These are phyloP conservation scores for Podarcis siculus DNA, from an alignment of 2,797 vertebrate species.

Conservation along the genomic window DNA sequence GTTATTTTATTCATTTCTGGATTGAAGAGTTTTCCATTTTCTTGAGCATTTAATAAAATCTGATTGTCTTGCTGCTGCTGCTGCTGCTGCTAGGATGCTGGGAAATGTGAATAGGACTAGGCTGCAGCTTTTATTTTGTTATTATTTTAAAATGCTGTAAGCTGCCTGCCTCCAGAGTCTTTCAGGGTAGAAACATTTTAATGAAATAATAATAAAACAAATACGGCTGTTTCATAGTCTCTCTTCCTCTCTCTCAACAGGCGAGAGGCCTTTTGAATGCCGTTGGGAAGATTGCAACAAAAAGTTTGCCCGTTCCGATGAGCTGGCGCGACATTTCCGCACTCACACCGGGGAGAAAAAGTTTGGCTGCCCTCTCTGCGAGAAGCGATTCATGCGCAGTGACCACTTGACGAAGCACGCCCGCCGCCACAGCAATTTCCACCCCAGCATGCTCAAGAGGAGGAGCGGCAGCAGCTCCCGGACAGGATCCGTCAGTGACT, in stretches of 20 bases:
- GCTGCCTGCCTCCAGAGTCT: background rate
- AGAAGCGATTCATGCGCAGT: conserved; percentile 98
- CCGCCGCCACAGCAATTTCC: conserved; percentile 93
- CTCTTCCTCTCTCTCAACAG: conserved; percentile 71
- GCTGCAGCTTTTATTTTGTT: background rate
- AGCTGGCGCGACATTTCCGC: conserved; percentile 96
- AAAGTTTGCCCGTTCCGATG: conserved; percentile 97
- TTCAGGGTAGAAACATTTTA: background rate
- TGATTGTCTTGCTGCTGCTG: background rate
- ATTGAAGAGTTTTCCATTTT: background rate
- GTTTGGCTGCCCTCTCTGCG: conserved; percentile 94
- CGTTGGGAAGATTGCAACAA: conserved; percentile 96
- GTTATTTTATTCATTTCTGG: too few species aligned
- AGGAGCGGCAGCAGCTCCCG: conserved; percentile 80
- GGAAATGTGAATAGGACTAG: background rate
- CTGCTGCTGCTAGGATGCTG: background rate
- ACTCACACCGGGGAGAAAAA: conserved; percentile 99
- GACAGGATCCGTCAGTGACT: conserved; percentile 95
- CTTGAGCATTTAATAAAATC: background rate
- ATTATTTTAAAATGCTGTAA: background rate
- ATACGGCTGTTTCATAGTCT: background rate
- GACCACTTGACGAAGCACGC: conserved; percentile 98
- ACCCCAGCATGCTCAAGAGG: conserved; percentile 93
- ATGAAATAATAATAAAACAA: background rate
- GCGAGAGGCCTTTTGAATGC: conserved; percentile 95